Evolutionary conservation across 1,140 invertebrate species (phyloP).

Genomic region (Neodiprion fabricii): DNA sequence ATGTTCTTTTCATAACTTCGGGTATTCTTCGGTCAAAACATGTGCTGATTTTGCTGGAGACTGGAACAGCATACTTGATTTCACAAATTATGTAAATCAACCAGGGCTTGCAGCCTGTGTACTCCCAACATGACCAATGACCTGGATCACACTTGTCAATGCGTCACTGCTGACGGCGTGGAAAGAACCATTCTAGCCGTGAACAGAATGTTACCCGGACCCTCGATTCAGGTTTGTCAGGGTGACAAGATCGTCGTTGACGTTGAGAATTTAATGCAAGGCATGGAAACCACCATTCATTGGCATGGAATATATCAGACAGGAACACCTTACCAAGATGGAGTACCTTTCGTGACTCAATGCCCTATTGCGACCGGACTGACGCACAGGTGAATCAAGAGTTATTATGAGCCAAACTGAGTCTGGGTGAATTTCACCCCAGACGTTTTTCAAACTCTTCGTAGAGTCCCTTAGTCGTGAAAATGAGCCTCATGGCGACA

Average conservation of each 20-base stretch:
- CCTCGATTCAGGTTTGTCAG: constrained; percentile 86
- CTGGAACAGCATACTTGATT: no score
- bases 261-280: constrained; percentile 81
- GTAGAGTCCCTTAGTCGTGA: no score
- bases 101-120: constrained; percentile 82
- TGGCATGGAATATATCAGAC: constrained; percentile 87
- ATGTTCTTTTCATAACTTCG: no score
- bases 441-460: no score
- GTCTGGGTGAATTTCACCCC: no score
- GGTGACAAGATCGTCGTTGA: constrained; percentile 86
- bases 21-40: no score
- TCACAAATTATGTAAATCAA: no score
- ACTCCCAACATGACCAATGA: constrained; percentile 82
- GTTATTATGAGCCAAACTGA: no score
- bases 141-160: constrained; percentile 79
- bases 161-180: constrained; percentile 81
- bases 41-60: no score
- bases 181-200: constrained; percentile 78
- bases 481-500: no score
- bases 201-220: constrained; percentile 86
- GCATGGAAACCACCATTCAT: constrained; percentile 83
- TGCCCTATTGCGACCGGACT: constrained; percentile 86
- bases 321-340: constrained; percentile 87
- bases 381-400: constrained; percentile 71
- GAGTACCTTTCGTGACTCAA: constrained; percentile 89